Base-by-base conservation (phyloP, 2,888 invertebrate genomes). In the Drosophila phalerata region DNA sequence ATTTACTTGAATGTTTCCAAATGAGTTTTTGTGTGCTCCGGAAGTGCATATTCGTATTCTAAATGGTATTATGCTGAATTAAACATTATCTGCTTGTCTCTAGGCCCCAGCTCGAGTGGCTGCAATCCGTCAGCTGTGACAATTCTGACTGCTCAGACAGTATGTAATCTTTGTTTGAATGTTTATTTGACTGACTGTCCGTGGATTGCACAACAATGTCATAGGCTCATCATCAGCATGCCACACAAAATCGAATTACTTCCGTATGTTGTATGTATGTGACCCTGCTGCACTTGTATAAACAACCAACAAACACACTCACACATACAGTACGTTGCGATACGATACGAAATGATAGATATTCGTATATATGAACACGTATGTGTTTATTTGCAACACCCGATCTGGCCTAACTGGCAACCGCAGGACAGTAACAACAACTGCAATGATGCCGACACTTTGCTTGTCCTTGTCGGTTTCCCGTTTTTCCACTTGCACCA, bases 201-300 rank as follows among this genome's bases (percentile, higher is more conserved):
- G 61, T 62, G 65, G 68, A 58, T 63, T 43, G 58, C 58, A 55
- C 69, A 81, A 76, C 70, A 72, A 69, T 80, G 84, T 88, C 83
- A 78, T 65, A 69, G 77, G 77, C 72, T 78, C 68, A 73, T 83
- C 81, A 76, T 40, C 69, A 62, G 37, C 72, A 69, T 80, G 84
- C 61, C 80, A 83, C 47, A 78, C 71, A 63, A 86, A 85, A 88
- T 85, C 84, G 86, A 85, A 85, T 88, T 86, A 88, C 84, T 85
- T 85, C 84, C 84, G 86, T 85, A 69, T 82, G 75, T 67, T 77
- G 60, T n/a, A n/a, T n/a, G n/a, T n/a, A n/a, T n/a, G n/a, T 74
- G 40, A 22, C 15, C n/a, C 60, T 45, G 49, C 30, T 62, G 58
- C 53, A 64, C 47, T 51, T 51, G 61, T 58, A 52, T 58, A 69